A percentile compares a stretch with the other conserved stretches of the same genome.
phyloP scores from a whole-genome alignment of 2,797 vertebrate genomes.

The Anas bernieri region DNA sequence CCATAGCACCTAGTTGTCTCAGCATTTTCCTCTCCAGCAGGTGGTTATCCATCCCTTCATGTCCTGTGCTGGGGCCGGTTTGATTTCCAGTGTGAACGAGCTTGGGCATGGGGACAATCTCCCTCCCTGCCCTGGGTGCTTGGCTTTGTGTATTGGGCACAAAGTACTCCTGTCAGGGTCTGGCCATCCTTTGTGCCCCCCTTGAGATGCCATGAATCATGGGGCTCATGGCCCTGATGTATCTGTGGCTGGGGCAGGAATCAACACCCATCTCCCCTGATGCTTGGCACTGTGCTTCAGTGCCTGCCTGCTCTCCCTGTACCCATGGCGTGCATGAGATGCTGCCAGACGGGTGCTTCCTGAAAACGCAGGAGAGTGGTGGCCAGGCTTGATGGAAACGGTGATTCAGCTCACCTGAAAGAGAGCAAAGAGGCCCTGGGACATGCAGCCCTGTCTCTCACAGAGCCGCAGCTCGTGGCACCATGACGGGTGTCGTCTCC shows the following conservation, averaged over 20 bases:
- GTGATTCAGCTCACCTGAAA: not conserved
- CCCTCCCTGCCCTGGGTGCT: accelerated
- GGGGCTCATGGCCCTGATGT: not conserved
- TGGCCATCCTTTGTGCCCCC: not conserved
- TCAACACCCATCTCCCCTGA: not conserved
- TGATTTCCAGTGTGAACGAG: not conserved
- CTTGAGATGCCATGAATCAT: not conserved
- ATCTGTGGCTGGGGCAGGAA: accelerated
- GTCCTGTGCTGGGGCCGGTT: not conserved
- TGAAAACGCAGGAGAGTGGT: not conserved
- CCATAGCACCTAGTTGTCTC: conserved; percentile 7
- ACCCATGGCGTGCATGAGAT: not conserved
- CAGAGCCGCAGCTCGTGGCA: not conserved
- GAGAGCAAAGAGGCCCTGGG: not conserved
- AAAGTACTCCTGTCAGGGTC: not conserved
- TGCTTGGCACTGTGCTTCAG: not conserved
- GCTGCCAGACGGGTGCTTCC: not conserved
- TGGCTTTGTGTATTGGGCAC: not conserved
- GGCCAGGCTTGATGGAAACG: accelerated
- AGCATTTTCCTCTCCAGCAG: conserved; percentile 35
- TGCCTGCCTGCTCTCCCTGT: not conserved
- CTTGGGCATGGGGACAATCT: not conserved
- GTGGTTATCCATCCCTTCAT: conserved; percentile 24
- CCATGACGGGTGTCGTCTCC: accelerated
- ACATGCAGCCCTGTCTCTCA: not conserved